These are phyloP conservation scores for Strigamia maritima DNA, from an alignment of 2,888 invertebrate genomes.

Conservation along the genomic window DNA sequence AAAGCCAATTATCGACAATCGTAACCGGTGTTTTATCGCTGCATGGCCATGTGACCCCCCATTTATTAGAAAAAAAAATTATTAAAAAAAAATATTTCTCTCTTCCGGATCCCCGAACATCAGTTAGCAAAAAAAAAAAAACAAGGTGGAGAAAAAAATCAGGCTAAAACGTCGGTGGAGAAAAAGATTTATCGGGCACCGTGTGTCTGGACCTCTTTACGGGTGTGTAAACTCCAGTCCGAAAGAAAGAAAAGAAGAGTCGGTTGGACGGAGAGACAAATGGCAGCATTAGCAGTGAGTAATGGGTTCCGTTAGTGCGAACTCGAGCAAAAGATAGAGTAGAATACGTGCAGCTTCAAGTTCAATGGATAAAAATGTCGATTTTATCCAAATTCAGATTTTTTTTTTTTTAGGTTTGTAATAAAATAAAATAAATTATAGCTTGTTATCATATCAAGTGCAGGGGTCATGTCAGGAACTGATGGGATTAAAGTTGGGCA, in stretches of 20 bases:
- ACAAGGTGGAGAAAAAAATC: neutral
- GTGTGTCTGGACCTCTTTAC: neutral
- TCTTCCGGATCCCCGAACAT: neutral
- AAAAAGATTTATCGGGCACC: neutral
- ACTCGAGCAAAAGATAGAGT: neutral
- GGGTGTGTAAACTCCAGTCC: neutral
- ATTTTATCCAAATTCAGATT: neutral
- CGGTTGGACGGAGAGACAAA: neutral
- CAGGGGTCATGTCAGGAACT: neutral
- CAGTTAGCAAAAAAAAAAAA: neutral
- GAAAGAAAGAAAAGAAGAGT: constrained; percentile 2
- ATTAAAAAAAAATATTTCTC: neutral
- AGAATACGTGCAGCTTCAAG: neutral
- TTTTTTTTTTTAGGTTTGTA: neutral
- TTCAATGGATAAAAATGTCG: neutral
- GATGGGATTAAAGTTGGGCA: neutral
- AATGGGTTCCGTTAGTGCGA: neutral
- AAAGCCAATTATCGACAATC: neutral
- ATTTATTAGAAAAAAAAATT: neutral
- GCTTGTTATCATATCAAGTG: too few relatives aligned
- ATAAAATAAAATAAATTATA: neutral
- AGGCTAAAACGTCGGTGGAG: neutral
- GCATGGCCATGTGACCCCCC: neutral
- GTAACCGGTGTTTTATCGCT: neutral
- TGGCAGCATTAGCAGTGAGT: neutral